Evolutionary conservation across 2,113 vertebrate species (phyloP).

Genomic region (Chiloscyllium plagiosum): DNA sequence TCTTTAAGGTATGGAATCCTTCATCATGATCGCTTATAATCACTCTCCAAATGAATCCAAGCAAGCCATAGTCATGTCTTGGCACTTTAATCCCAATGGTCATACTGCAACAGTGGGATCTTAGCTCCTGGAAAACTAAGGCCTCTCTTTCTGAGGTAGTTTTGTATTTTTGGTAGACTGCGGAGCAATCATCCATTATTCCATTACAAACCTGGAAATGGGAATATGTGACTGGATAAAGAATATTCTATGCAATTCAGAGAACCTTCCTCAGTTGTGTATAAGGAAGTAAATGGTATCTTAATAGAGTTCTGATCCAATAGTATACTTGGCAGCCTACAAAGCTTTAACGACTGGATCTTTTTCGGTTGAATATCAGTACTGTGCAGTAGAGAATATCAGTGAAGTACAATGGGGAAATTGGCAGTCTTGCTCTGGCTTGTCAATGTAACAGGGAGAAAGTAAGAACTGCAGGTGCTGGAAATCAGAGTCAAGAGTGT

Average conservation of each 20-base stretch:
- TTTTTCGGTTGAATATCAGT: neutral
- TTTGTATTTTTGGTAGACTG: neutral
- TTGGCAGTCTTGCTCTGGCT: neutral
- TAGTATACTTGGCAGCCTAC: neutral
- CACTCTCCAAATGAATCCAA: neutral
- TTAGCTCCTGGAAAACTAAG: neutral
- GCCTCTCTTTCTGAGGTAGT: neutral
- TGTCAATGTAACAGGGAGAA: neutral
- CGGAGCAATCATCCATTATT: neutral
- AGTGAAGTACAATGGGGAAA: neutral
- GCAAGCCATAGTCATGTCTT: neutral
- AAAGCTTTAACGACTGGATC: too few species aligned
- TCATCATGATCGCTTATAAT: neutral
- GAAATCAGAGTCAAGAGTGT: too few species aligned
- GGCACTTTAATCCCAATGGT: neutral
- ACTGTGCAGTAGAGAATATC: too few species aligned
- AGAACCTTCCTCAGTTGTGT: neutral
- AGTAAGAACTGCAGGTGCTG: too few species aligned
- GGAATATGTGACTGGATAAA: neutral
- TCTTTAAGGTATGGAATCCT: neutral
- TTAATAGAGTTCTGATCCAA: neutral
- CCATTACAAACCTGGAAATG: neutral
- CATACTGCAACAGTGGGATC: neutral
- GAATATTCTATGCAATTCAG: neutral
- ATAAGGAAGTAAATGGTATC: neutral